Evolutionary conservation across 1,140 invertebrate genomes (phyloP), one percentile per base, ranked within the genome.

Genomic region (Pachypeltis micranthus): DNA sequence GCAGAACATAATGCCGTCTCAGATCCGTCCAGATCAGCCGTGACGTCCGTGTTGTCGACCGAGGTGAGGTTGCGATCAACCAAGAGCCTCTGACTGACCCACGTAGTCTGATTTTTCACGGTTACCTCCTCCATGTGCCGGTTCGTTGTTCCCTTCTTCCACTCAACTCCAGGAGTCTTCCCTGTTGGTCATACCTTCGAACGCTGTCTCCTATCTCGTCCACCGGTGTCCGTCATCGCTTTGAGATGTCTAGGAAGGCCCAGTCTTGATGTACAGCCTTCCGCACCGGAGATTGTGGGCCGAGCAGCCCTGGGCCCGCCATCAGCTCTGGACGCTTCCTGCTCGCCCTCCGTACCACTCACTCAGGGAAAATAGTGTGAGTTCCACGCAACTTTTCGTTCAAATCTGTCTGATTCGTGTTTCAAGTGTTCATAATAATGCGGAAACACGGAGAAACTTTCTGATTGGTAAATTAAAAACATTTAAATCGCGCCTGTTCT

Each of bases 301-400:
- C n/a, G 57, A 59, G n/a, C 57, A 59, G 57, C 57, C 57, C 26
- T 59, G 57, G 57, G 57, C 57, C 31, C 57, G 57, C 19, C 57
- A 59, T 59, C 57, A 59, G 29, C 57, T 59, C 26, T 59, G 57
- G 57, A 59, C 57, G n/a, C 57, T 59, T 3, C 57, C 57, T 31
- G 57, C 57, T 7, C 54, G 54, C 21, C 19, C 19, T 25, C 16
- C 31, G 31, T 7, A 7, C 31, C 31, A 7, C 31, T 16, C n/a
- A n/a, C n/a, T n/a, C n/a, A n/a, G n/a, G n/a, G n/a, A n/a, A n/a
- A n/a, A n/a, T n/a, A n/a, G n/a, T n/a, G n/a, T 39, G n/a, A 39
- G n/a, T 39, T 39, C 34, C 7, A n/a, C n/a, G n/a, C n/a, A n/a
- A n/a, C n/a, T n/a, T n/a, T n/a, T n/a, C n/a, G n/a, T n/a, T n/a